A percentile compares a stretch with the other conserved stretches of the same genome.
Conservation (phyloP, 1,140 invertebrate species). For the Drosophila kanapiae region DNA sequence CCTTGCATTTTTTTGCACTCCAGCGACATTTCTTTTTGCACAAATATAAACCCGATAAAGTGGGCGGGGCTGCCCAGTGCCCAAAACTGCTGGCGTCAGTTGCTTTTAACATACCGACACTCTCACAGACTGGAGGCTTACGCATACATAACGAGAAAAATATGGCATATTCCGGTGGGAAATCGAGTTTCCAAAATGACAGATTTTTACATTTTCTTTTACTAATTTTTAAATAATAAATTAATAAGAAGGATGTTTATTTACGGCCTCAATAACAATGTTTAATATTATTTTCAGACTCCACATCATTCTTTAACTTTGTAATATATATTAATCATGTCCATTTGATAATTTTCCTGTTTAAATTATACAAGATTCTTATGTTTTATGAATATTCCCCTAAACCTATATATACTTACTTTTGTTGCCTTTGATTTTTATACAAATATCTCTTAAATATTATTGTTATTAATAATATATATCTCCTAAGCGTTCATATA, state of each 20-base stretch:
- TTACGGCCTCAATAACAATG: neutral
- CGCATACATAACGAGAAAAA: slow-evolving; percentile 6
- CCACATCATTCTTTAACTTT: too few relatives aligned
- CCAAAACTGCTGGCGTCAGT: slow-evolving; percentile 78
- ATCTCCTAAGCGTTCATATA: neutral
- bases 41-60: slow-evolving; percentile 76
- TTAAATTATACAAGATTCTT: neutral
- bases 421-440: too few relatives aligned
- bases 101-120: slow-evolving; percentile 69
- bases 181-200: neutral
- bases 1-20: slow-evolving; percentile 78
- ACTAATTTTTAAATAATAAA: neutral
- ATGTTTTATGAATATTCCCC: neutral
- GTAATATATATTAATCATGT: neutral
- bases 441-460: too few relatives aligned
- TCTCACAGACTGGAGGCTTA: slow-evolving; percentile 33
- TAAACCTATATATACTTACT: neutral
- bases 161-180: neutral
- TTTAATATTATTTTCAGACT: too few relatives aligned
- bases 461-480: too few relatives aligned
- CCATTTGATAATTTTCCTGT: neutral
- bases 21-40: slow-evolving; percentile 69
- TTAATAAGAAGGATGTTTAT: neutral
- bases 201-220: neutral
- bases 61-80: slow-evolving; percentile 46